These are phyloP conservation scores for Calephelis perditalis DNA, from an alignment of 2,888 invertebrate genomes.

Conservation along the genomic window DNA sequence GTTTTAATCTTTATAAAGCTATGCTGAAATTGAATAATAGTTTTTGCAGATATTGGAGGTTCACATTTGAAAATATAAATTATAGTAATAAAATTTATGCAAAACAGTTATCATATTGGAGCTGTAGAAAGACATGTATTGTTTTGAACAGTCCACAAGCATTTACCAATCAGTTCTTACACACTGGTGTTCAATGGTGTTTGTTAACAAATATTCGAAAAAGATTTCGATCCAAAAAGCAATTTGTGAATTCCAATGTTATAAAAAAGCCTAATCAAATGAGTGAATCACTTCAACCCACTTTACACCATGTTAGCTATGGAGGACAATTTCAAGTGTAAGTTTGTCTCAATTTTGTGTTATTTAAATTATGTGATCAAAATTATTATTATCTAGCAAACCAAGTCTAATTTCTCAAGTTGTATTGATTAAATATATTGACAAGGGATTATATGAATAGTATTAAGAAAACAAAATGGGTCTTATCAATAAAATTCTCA, in stretches of 20 bases:
- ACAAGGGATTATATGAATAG: too few species aligned
- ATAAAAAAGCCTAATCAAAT: constrained; percentile 44
- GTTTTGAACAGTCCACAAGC: constrained; percentile 33
- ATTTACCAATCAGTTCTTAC: constrained; percentile 31
- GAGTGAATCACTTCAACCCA: constrained; percentile 52
- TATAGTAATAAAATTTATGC: constrained; percentile 42
- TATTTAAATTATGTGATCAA: background rate
- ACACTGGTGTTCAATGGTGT: constrained; percentile 37
- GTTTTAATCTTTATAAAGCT: constrained; percentile 46
- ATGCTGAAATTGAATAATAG: constrained; percentile 71
- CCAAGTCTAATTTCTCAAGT: too few species aligned
- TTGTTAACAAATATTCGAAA: constrained; percentile 44
- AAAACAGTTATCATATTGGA: constrained; percentile 46
- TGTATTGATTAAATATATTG: too few species aligned
- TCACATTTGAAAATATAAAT: constrained; percentile 49
- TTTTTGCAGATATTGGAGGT: constrained; percentile 66
- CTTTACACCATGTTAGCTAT: constrained; percentile 44
- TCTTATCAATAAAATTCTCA: too few species aligned
- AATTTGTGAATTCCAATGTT: constrained; percentile 40
- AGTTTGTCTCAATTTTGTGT: constrained; percentile 33
- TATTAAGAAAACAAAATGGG: too few species aligned
- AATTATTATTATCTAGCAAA: background rate
- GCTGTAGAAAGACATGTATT: constrained; percentile 47
- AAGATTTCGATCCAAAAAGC: constrained; percentile 40
- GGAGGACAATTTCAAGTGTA: constrained; percentile 59